Evolutionary conservation across 2,113 vertebrate genomes (phyloP).

Genomic region (Ptilonorhynchus violaceus): DNA sequence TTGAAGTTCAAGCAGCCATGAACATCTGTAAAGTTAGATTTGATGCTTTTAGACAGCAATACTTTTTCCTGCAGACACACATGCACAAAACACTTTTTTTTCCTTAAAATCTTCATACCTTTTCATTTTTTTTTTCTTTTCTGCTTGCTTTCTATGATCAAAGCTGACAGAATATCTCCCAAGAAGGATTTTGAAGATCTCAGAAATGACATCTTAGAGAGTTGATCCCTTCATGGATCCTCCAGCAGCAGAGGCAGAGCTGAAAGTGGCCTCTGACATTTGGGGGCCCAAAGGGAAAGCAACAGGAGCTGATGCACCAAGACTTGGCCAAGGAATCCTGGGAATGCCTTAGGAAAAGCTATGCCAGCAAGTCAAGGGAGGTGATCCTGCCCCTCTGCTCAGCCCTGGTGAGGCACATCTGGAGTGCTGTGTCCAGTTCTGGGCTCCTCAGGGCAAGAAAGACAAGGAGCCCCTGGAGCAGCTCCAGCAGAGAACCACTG

Average conservation of each 20-base stretch:
- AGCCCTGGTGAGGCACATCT: not conserved
- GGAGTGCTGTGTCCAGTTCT: not conserved
- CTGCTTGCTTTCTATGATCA: not conserved
- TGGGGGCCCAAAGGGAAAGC: not conserved
- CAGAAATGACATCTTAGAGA: not conserved
- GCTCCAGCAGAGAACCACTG: not conserved
- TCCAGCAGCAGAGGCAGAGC: not conserved
- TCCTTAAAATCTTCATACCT: not conserved
- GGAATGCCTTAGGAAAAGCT: no score
- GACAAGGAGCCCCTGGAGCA: not conserved
- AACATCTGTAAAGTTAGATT: not conserved
- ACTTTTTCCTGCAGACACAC: not conserved
- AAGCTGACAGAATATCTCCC: not conserved
- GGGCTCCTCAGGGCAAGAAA: not conserved
- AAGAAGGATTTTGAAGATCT: not conserved
- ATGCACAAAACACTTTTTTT: not conserved
- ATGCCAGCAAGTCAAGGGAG: not conserved
- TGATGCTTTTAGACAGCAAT: not conserved
- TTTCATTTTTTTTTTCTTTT: not conserved
- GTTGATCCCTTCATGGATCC: not conserved
- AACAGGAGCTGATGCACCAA: not conserved
- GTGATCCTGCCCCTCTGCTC: not conserved
- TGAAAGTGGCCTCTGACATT: not conserved
- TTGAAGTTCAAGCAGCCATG: not conserved
- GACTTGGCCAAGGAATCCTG: not conserved